Base-by-base conservation (phyloP, 1,140 invertebrate species). In the Idris sp. region DNA sequence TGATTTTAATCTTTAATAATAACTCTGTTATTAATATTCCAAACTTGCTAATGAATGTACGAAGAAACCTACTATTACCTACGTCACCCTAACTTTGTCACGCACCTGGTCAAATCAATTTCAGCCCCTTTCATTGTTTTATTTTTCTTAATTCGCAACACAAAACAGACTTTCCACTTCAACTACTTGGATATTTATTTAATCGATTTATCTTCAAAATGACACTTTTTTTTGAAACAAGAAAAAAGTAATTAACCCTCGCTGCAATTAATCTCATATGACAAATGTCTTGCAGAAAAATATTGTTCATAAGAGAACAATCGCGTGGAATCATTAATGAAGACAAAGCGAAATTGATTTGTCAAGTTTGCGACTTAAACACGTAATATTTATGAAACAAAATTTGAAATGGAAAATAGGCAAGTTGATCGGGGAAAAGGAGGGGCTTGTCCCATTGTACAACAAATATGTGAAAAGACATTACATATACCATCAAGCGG, bases 401-500 rank as follows among this genome's bases (percentile, higher is more conserved):
- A 40, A 41, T 56, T 40, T 53, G 51, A 64, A 65, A 76, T 71
- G 54, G 46, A 71, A 71, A 76, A 40, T 54, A 22, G 40, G 61
- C 54, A 71, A 76, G 53, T 65, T 65, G n/a, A 65, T 65, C 19
- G 51, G 58, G 72, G 72, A 68, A 53, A 68, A 68, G 40, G 51
- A 53, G 33, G 40, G 73, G 59, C 33, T n/a, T n/a, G 19, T 22
- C 6, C 40, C 61, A 61, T 71, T 76, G 73, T 71, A 67, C 61
- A 71, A 71, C 65, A 64, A 76, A 76, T 67, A 71, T 53, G 58
- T 41, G 65, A 62, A 68, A 67, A 76, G 73, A 76, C 65, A 76
- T 76, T 76, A 76, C 67, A 67, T 76, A 64, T 67, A 65, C 53
- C 33, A 71, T 71, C 44, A 65, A 49, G 9, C 54, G 41, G 41